Base-by-base conservation (phyloP, 1,140 invertebrate species). In the Probaryconus sp. region DNA sequence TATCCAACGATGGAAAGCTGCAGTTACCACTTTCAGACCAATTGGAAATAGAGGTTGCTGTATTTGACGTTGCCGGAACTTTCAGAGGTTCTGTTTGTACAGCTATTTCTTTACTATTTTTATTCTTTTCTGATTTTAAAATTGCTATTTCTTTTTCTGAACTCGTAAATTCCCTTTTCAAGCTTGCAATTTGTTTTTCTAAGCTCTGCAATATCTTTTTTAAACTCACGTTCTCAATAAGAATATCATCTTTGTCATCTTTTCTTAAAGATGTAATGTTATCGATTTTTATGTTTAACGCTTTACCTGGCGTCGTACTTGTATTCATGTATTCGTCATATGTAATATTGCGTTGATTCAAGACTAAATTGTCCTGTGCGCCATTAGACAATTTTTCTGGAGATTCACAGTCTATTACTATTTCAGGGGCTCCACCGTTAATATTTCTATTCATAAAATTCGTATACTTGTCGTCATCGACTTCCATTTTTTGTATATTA, bases 21-120 rank as follows among this genome's bases (percentile, higher is more conserved):
- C 79, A 79, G 33, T 80, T 72, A 0, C 79, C 75, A 37, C 80
- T 83, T 6, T 85, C 84, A 2, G 84, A 80, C 87, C 86, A 88
- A 0, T 83, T 81, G 3, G 77, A 71, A 9, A 78, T 80, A n/a
- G 85, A 81, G 1, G 84, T 84, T n/a, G 48, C 51, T 3, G 77
- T 67, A 30, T 48, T 76, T 72, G 18, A 45, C 68, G 50, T 51
- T 4, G 53, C 50, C 4, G 64, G 33, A 6, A 40, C 58, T 7
- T 37, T 40, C 1, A 13, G 14, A 1, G 7, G 2, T 1, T 78
- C 76, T 2, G 76, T 79, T 47, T 77, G 73, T n/a, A 68, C 48
- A 0, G 18, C 33, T 5, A 56, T 42, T 3, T 75, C 45, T 9
- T n/a, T n/a, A n/a, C n/a, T n/a, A n/a, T n/a, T n/a, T n/a, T n/a